Base-by-base conservation (phyloP, 2,797 vertebrate genomes). In the Pangasius larnaudii region DNA sequence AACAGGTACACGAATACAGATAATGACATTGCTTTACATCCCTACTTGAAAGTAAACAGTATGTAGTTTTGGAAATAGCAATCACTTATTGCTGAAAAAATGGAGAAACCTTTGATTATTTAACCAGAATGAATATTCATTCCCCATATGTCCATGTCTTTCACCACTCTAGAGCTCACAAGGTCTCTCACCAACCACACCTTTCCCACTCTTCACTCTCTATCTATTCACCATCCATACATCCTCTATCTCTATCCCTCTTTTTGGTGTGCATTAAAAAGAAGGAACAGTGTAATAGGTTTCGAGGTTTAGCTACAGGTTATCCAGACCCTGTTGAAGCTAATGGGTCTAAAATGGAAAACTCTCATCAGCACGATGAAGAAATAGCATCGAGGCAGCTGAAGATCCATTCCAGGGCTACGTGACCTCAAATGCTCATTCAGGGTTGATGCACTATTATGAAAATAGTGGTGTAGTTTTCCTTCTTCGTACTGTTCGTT, bases 221-320 rank as follows among this genome's bases (percentile, higher is more conserved):
- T 91, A 92, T 91, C 93, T 93, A 91, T 92, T 93, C 93, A 92
- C 93, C 89, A 87, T 93, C 59, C 9, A 71, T 87, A 51, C 69
- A 19, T 61, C 8, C 18, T 51, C 30, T 0, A 58, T 58, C 19
- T 58, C 77, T 5, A 22, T 19, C 18, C n/a, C 10, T 16, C 42
- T 51, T 69, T 84, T 53, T 30, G 19, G 9, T 63, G 9, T 56
- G 33, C 10, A 92, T 90, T 89, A 87, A 93, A 86, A 93, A 63
- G 58, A 46, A 0, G 2, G 39, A 93, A 93, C 85, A 92, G 90
- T 88, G 90, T 93, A 94, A 94, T 94, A 91, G 92, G 93, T 93
- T 89, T 90, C 80, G 87, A 88, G 91, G 92, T 94, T 93, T 88
- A 88, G 91, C 59, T 87, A 85, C 89, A 91, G 92, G 94, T 96